Conservation (phyloP, 2,888 invertebrate genomes). For the Apoderus coryli region DNA sequence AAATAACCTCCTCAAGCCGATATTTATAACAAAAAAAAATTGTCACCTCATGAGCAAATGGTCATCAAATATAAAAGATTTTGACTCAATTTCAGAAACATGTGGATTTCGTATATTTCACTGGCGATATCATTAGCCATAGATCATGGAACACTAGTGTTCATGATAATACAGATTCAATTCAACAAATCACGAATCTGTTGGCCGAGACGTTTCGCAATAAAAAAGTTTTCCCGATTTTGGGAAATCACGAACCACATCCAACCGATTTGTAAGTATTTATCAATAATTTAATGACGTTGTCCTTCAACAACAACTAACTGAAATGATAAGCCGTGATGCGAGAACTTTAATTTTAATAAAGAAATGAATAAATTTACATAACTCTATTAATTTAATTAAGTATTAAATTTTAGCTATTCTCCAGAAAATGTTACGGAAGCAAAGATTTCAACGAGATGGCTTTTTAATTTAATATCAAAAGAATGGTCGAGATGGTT, state of each 20-base stretch:
- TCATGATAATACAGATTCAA: conserved; percentile 43
- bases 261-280: conserved; percentile 20
- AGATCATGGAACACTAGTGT: conserved; percentile 69
- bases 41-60: too few species aligned
- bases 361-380: too few species aligned
- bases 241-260: conserved; percentile 55
- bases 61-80: conserved; percentile 4
- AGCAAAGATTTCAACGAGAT: conserved; percentile 41
- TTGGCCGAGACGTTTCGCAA: conserved; percentile 34
- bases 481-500: conserved; percentile 62
- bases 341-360: not conserved
- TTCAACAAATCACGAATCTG: conserved; percentile 36
- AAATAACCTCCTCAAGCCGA: too few species aligned
- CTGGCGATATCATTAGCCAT: conserved; percentile 78
- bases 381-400: too few species aligned
- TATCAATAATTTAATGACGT: too few species aligned
- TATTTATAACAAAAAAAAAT: too few species aligned
- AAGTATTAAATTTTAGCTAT: conserved; percentile 15
- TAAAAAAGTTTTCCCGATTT: conserved; percentile 39
- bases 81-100: conserved; percentile 11
- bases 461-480: conserved; percentile 62
- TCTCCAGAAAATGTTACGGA: conserved; percentile 17
- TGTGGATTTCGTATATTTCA: conserved; percentile 56
- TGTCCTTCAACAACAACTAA: too few species aligned
- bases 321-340: not conserved